Conservation (phyloP, 2,888 invertebrate genomes). For the Elgonia sp. region DNA sequence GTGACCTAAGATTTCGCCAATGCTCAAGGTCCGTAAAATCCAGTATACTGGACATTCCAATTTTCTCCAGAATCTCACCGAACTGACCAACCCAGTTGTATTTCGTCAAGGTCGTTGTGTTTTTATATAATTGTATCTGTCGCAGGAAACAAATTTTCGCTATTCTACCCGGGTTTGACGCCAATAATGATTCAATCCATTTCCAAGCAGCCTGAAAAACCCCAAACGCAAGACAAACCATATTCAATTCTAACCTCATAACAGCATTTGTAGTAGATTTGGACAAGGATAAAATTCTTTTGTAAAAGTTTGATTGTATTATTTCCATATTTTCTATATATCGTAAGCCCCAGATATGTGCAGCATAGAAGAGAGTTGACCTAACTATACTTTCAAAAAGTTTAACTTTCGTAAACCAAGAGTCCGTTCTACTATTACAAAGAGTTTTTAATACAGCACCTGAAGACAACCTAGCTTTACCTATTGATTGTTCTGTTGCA, state of each 20-base stretch:
- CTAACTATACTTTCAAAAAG: conserved; percentile 5
- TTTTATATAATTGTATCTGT: no score
- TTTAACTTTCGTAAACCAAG: conserved; percentile 1
- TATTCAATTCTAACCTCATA: neutral
- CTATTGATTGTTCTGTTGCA: neutral
- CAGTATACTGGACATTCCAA: no score
- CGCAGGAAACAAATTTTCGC: no score
- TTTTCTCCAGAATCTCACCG: no score
- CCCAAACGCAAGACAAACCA: neutral
- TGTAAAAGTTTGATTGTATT: conserved; percentile 13
- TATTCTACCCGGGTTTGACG: no score
- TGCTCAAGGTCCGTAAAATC: no score
- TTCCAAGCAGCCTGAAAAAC: no score
- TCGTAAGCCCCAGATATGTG: conserved; percentile 17
- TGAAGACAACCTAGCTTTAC: neutral
- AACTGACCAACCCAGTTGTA: no score
- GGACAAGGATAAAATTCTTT: conserved; percentile 8
- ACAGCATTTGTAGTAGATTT: neutral
- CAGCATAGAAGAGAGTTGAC: conserved; percentile 12
- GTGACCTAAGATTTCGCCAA: no score
- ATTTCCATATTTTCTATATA: conserved; percentile 19
- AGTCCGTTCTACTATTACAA: neutral
- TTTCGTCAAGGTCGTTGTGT: no score
- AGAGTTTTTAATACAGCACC: neutral
- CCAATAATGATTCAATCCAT: no score